Percentiles rank a stretch among this genome's conserved stretches.
phyloP scores from a whole-genome alignment of 1,140 invertebrate genomes.

The Zaprionus inermis region DNA sequence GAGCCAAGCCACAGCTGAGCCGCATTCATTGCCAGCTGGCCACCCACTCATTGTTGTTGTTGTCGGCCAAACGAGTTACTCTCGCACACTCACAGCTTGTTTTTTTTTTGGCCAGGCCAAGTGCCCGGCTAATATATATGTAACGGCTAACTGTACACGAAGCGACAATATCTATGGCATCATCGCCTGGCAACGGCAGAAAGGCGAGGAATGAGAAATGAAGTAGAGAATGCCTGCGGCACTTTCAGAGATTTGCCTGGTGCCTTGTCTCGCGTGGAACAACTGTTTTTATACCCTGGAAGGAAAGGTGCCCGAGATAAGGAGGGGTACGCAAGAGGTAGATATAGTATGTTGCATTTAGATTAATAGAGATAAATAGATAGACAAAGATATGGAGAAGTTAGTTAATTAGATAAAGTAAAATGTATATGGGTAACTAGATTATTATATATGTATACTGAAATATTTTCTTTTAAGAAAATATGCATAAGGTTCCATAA shows the following conservation, averaged over 20 bases:
- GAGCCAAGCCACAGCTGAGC: background rate
- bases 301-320: background rate
- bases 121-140: conserved; percentile 74
- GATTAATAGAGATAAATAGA: no score
- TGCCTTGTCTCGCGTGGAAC: conserved; percentile 24
- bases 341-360: no score
- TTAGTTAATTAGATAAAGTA: background rate
- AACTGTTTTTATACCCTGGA: conserved; percentile 44
- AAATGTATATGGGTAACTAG: no score
- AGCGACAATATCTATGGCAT: conserved; percentile 77
- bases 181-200: conserved; percentile 33
- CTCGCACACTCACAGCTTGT: conserved; percentile 3
- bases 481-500: no score
- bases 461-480: no score
- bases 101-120: conserved; percentile 58
- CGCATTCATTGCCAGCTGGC: conserved; percentile 5
- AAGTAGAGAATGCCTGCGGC: conserved; percentile 13
- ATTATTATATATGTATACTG: no score
- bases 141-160: conserved; percentile 77
- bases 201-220: background rate
- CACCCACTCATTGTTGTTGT: background rate
- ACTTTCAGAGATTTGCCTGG: conserved; percentile 12
- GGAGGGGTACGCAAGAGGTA: no score
- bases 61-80: conserved; percentile 58
- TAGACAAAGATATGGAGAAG: background rate